phyloP scores from a whole-genome alignment of 2,888 invertebrate genomes.

The Aphidius colemani region DNA sequence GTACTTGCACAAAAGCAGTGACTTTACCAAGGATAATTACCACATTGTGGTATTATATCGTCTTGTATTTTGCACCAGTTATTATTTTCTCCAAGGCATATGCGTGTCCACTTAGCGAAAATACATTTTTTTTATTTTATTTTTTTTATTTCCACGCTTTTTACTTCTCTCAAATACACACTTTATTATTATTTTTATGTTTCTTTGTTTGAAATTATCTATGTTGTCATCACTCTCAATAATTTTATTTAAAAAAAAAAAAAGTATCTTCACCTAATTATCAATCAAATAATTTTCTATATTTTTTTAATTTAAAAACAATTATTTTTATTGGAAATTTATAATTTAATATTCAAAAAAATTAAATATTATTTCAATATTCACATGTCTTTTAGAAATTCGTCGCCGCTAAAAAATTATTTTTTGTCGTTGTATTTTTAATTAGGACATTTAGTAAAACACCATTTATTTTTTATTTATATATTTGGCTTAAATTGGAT shows the following conservation, averaged over 20 bases:
- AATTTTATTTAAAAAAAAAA: background rate
- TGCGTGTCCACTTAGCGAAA: conserved; percentile 35
- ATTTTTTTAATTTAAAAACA: background rate
- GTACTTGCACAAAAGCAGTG: conserved; percentile 33
- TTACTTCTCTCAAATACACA: background rate
- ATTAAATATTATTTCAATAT: too few species aligned
- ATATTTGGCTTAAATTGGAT: conserved; percentile 37
- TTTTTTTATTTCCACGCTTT: background rate
- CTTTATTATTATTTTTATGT: background rate
- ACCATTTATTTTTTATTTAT: conserved; percentile 39
- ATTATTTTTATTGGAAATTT: too few species aligned
- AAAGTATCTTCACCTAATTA: background rate
- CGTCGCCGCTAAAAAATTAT: conserved; percentile 36
- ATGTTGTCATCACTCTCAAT: conserved; percentile 12
- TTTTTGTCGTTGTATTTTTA: conserved; percentile 41
- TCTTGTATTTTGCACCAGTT: conserved; percentile 44
- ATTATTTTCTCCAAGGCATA: conserved; percentile 17
- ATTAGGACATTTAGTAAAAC: conserved; percentile 51
- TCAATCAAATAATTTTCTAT: background rate
- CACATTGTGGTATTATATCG: conserved; percentile 44
- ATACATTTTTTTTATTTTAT: background rate
- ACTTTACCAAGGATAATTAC: conserved; percentile 44
- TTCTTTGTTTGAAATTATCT: conserved; percentile 16
- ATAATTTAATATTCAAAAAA: too few species aligned
- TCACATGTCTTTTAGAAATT: conserved; percentile 37